Conservation (phyloP, 1,140 invertebrate species). For the Stegodyphus mimosarum region DNA sequence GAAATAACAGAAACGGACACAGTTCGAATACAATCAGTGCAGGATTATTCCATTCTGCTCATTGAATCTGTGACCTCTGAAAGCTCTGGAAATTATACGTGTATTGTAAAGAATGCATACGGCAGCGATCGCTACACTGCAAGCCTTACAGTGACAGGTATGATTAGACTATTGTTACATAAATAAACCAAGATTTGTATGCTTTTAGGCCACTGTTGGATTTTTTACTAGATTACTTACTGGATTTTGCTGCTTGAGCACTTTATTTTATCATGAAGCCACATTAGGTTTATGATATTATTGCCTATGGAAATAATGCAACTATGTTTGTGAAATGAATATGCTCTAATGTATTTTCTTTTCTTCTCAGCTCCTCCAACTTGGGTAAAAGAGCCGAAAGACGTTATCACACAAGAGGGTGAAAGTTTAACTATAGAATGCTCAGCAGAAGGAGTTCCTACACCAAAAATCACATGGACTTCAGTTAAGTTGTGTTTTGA, state of each 20-base stretch:
- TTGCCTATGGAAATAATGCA: no score
- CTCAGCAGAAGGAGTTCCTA: conserved; percentile 58
- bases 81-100: conserved; percentile 65
- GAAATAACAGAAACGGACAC: neutral
- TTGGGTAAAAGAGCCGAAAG: conserved; percentile 60
- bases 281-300: no score
- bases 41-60: conserved; percentile 35
- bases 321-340: no score
- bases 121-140: conserved; percentile 74
- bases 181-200: no score
- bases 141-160: conserved; percentile 80
- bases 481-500: neutral
- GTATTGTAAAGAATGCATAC: conserved; percentile 76
- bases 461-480: conserved; percentile 58
- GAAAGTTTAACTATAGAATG: conserved; percentile 47
- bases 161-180: no score
- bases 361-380: conserved; percentile 56
- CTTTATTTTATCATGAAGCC: no score
- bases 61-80: conserved; percentile 45
- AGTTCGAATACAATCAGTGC: conserved; percentile 24
- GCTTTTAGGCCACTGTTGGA: no score
- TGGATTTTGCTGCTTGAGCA: no score
- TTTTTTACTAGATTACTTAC: no score
- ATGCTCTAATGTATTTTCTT: neutral
- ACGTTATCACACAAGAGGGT: conserved; percentile 37